Base-by-base conservation (phyloP, 2,888 invertebrate genomes). In the Allygus modestus region DNA sequence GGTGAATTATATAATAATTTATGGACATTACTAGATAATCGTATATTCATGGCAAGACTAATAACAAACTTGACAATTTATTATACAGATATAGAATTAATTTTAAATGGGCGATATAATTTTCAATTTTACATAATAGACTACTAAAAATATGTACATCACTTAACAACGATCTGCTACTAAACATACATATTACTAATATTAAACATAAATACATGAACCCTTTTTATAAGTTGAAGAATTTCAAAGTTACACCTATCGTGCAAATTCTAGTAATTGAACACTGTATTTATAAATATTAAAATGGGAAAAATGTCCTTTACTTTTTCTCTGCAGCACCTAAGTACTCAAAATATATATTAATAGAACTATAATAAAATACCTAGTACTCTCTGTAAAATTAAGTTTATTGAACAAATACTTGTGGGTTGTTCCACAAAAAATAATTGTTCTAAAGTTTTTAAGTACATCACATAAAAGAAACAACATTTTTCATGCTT, bases 131-230 rank as follows among this genome's bases (percentile, higher is more conserved):
- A 28, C 17, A 9, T 31, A 65, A 65, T 65, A 65, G 2, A 65
- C 28, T 65, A 65, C 65, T 65, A 26, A 65, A 65, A 65, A 65
- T 65, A 65, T 65, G 1, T 65, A 65, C 65, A 65, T 28, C 65
- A 17, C 12, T 65, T 54, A 54, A 54, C 20, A 65, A 65, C 65
- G 28, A 31, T 65, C 65, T 28, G 65, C 65, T 65, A 65, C 28
- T 17, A 65, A 65, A 28, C 65, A 28, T 65, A 65, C 28, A 26
- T 65, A 20, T 15, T 9, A 26, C 12, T 58, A 5, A 28, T 65
- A 65, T 65, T 28, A 11, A 31, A 65, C 65, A 12, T 31, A 65
- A 65, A 28, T 65, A 65, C 54, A 54, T 2, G 11, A 54, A 28
- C 17, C 28, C 17, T 65, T 65, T 23, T 31, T 28, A 17, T 65